Conservation (phyloP, 2,113 vertebrate species). For the Pipa parva region DNA sequence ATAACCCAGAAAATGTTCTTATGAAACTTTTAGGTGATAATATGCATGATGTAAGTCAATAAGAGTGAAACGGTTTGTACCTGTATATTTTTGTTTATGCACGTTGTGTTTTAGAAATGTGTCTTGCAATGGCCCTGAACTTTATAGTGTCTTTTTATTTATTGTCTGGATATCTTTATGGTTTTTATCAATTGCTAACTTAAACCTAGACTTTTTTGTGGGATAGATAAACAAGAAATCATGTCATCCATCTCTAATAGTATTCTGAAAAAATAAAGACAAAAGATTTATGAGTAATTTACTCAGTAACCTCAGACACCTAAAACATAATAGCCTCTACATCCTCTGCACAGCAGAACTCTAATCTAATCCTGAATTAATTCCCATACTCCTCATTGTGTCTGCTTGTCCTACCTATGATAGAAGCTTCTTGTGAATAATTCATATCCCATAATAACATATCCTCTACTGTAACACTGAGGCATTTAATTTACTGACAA, state of each 20-base stretch:
- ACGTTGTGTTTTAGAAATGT: not conserved
- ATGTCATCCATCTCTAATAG: not conserved
- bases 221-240: not conserved
- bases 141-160: not conserved
- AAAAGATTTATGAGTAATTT: slow-evolving; percentile 25
- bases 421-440: slow-evolving; percentile 52
- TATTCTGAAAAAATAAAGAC: slow-evolving; percentile 6
- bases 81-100: too few relatives aligned
- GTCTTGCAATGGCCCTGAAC: not conserved
- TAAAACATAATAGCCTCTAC: slow-evolving; percentile 14
- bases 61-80: too few relatives aligned
- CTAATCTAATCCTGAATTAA: slow-evolving; percentile 51
- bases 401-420: slow-evolving; percentile 46
- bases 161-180: not conserved
- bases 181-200: not conserved
- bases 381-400: slow-evolving; percentile 45
- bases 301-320: slow-evolving; percentile 22
- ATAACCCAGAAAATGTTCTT: too few relatives aligned
- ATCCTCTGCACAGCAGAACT: slow-evolving; percentile 27
- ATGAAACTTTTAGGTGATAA: too few relatives aligned
- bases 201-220: not conserved
- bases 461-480: slow-evolving; percentile 44
- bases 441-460: slow-evolving; percentile 50
- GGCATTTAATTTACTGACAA: slow-evolving; percentile 50
- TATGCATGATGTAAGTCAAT: too few relatives aligned